Base-by-base conservation (phyloP, 2,797 vertebrate species). In the Ctenochaetus hawaiiensis region DNA sequence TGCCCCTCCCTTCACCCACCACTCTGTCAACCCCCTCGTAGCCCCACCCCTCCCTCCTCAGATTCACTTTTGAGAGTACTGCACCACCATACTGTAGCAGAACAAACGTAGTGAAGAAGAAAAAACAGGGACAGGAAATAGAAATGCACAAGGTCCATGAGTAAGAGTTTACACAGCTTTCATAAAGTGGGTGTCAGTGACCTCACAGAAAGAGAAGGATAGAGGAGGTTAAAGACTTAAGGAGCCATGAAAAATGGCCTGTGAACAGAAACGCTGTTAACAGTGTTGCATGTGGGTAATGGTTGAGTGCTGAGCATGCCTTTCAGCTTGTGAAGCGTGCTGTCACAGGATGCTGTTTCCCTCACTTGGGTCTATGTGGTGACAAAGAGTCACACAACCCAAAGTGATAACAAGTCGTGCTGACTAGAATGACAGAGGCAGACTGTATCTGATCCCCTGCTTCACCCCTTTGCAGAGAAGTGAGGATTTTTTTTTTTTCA, bases 401-500 rank as follows among this genome's bases (percentile, higher is more conserved):
- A 74, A 77, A 80, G 73, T 47, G 80, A 84, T 83, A 90, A 81
- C 67, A 59, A 84, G 81, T 61, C 77, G 48, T 62, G 85, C 53
- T 53, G 78, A 79, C 66, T 26, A 41, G 45, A 69, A 22, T 14
- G 17, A 22, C 77, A 82, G 68, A 47, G 72, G 54, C 53, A 57
- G 59, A 58, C 59, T 75, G 37, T 74, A 82, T 83, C 80, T 78
- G 79, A 81, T 79, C 61, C 51, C 34, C 68, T 12, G 72, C 30
- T 67, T 77, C 22, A 47, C 14, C 57, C 66, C 67, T 73, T 65
- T 67, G 47, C 64, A 54, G 63, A 66, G 57, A 39, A 80, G 44
- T 4, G 1, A 44, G 44, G 53, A 39, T 49, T 59, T 57, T 37
- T 48, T 37, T 61, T 23, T 37, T 48, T 37, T 61, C 22, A 61